Base-by-base conservation (phyloP, 2,797 vertebrate species). In the Rhyacichthys aspro region DNA sequence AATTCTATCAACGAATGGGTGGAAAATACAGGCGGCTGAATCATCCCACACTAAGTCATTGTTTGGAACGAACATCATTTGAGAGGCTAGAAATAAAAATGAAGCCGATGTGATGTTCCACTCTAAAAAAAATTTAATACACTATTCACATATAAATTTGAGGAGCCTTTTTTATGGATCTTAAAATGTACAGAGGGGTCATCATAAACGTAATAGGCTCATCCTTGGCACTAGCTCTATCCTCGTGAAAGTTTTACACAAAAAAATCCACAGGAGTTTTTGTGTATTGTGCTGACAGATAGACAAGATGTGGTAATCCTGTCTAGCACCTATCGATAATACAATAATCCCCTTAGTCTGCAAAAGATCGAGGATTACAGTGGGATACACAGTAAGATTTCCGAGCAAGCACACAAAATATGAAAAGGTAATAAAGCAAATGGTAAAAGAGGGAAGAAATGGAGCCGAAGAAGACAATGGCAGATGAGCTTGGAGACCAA, bases 281-380 rank as follows among this genome's bases (percentile, higher is more conserved):
- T 50, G 48, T 17, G 48, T 33, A 36, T 50, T 52, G 48, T 36
- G 49, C 49, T 52, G 49, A 52, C 49, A 38, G 49, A 38, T 16
- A 38, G 33, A 34, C 11, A 37, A 16, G 11, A 38, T 18, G 1
- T 9, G 8, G 17, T 37, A 52, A 52, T 52, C 47, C 23, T 5
- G 3, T 28, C 23, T 41, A 52, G 71, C 34, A 63, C 59, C 45
- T 48, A 53, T 16, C 59, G 67, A 54, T 70, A 72, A 70, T 63
- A 63, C 62, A 66, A 45, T 71, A 74, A 79, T 77, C 66, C 53
- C 39, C 15, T 67, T 14, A 54, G 41, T 72, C 68, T 79, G 58
- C 47, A 47, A 62, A 66, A 67, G 67, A 78, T 70, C 56, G 34
- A 45, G 70, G 54, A 64, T 70, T 62, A 52, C 10, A 19, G 16